Conservation (phyloP, 2,113 vertebrate species). For the Polyodon spathula region DNA sequence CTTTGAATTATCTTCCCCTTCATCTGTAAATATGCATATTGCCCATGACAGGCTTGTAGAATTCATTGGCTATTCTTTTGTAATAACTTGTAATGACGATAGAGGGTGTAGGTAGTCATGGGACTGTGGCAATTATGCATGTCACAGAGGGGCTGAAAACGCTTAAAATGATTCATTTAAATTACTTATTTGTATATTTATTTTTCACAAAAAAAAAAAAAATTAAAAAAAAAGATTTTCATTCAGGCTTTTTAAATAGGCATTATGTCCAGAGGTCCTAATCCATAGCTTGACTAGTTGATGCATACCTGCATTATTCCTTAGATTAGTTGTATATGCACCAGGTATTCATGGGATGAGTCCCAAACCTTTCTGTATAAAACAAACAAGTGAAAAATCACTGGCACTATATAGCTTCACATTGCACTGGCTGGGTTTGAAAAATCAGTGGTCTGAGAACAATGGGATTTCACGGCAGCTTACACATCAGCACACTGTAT, state of each 20-base stretch:
- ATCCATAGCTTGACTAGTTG: conserved; percentile 33
- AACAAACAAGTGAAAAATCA: conserved; percentile 35
- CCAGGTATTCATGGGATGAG: conserved; percentile 10
- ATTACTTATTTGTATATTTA: too few species aligned
- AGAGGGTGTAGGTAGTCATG: too few species aligned
- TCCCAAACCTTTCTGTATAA: conserved; percentile 20
- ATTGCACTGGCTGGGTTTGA: conserved; percentile 28
- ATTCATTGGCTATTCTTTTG: too few species aligned
- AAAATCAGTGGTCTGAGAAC: conserved; percentile 35
- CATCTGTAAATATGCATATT: too few species aligned
- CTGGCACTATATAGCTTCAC: conserved; percentile 17
- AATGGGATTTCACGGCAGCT: conserved; percentile 47
- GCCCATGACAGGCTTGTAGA: too few species aligned
- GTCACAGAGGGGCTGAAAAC: too few species aligned
- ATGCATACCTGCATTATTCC: conserved; percentile 28
- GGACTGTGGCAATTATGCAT: too few species aligned
- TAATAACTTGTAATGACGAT: too few species aligned
- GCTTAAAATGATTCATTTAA: too few species aligned
- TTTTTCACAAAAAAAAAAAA: too few species aligned
- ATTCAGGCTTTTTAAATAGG: conserved; percentile 16
- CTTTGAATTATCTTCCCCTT: too few species aligned
- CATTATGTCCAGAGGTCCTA: conserved; percentile 38
- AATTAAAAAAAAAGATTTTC: conserved; percentile 13
- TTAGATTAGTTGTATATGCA: conserved; percentile 1
- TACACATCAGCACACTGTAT: conserved; percentile 41